Evolutionary conservation across 2,113 vertebrate species (phyloP), one percentile per base, ranked within the genome.

Genomic region (Myotis davidii): DNA sequence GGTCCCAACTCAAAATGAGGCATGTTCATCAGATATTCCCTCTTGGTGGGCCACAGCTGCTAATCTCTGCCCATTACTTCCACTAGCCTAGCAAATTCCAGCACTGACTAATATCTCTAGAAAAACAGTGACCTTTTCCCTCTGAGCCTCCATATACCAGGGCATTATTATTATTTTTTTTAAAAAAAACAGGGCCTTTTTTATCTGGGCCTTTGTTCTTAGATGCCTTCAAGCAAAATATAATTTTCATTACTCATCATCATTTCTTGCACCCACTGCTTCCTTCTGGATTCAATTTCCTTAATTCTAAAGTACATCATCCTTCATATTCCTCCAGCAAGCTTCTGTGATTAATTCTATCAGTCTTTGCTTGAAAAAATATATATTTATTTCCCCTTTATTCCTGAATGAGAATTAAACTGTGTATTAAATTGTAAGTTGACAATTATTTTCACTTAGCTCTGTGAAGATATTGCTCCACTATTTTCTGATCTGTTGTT

Each of bases 401-500:
- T 37, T 83, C 37, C 59, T 50, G 54, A 73, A 52, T 64, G 74
- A 81, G 65, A 79, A 78, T 37, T 85, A 56, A 81, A 48, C n/a
- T 76, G 37, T 34, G 59, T 37, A 84, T 89, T 76, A 83, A 83
- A 89, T 45, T 94, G 67, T 69, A 83, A 76, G 78, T 67, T 76
- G 32, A 94, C 50, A 82, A 67, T 76, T 79, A 61, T 79, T 79
- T 89, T 89, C 69, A 76, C 42, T 83, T 67, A 83, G 70, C 59
- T 73, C 65, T 83, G 48, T 56, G 59, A 76, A 89, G 74, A 21
- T 21, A 64, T 25, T 18, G 4, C 56, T 17, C 39, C n/a, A 81
- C 42, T 39, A 23, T 81, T 89, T 83, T 76, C 85, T 67, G 56
- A 8, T 37, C 69, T 89, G 32, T 79, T 82, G 65, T 42, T 88